Evolutionary conservation across 2,797 vertebrate genomes (phyloP).

Genomic region (Diceros bicornis): DNA sequence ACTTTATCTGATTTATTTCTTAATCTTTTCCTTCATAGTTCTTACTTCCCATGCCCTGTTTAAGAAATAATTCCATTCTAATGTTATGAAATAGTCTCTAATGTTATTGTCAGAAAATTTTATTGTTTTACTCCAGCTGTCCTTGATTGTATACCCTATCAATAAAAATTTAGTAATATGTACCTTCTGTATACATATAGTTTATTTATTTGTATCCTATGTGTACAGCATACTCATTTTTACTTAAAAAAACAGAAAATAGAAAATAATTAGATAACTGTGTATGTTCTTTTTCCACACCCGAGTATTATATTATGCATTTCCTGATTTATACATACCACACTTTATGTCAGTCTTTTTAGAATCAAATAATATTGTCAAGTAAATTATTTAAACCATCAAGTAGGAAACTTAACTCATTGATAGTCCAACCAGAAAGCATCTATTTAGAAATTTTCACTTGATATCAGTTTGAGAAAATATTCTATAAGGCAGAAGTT

Average conservation of each 20-base stretch:
- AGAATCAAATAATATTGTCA: constrained; percentile 47
- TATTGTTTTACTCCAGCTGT: neutral
- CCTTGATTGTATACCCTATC: neutral
- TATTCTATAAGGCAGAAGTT: constrained; percentile 12
- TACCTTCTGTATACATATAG: neutral
- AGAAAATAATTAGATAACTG: constrained; percentile 39
- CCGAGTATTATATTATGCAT: neutral
- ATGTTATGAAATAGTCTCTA: constrained; percentile 13
- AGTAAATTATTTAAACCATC: constrained; percentile 39
- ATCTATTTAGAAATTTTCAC: constrained; percentile 54
- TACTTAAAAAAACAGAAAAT: neutral
- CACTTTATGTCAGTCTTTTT: neutral
- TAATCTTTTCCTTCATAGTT: constrained; percentile 1
- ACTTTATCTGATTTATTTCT: constrained; percentile 24
- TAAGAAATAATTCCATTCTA: constrained; percentile 23
- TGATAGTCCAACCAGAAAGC: neutral
- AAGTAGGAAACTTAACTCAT: constrained; percentile 26
- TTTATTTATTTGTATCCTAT: neutral
- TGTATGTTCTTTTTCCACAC: neutral
- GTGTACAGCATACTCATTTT: neutral
- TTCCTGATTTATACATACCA: neutral
- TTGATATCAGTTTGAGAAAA: constrained; percentile 50
- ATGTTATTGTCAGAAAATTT: neutral
- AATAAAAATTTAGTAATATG: neutral
- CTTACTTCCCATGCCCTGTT: neutral